Conservation (phyloP, 2,888 invertebrate species). For the Drosophila peninsularis region DNA sequence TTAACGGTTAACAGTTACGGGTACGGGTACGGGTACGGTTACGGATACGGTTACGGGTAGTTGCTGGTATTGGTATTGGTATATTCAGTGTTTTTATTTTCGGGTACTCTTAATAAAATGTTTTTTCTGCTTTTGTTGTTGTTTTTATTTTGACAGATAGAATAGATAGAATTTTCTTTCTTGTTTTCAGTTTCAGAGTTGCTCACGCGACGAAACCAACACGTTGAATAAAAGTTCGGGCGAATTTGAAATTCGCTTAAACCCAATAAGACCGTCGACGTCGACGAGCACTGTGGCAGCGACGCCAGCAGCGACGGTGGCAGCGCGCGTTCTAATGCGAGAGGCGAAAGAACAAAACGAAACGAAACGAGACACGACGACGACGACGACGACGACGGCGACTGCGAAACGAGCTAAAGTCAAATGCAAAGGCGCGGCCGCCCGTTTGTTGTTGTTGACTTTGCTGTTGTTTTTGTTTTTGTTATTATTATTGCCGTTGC, state of each 20-base stretch:
- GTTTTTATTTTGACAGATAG: constrained; percentile 19
- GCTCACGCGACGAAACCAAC: constrained; percentile 78
- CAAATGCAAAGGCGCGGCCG: constrained; percentile 65
- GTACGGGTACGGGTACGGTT: constrained; percentile 11
- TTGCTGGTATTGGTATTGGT: constrained; percentile 29
- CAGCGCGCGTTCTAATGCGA: constrained; percentile 54
- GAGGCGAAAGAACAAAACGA: constrained; percentile 52
- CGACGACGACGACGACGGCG: constrained; percentile 18
- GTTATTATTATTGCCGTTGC: constrained; percentile 24
- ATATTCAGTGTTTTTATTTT: constrained; percentile 26
- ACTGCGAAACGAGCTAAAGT: constrained; percentile 26
- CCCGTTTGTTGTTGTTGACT: constrained; percentile 34
- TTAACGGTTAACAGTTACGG: constrained; percentile 12
- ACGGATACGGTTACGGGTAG: constrained; percentile 18
- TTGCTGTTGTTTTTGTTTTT: constrained; percentile 29
- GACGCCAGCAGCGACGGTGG: constrained; percentile 20
- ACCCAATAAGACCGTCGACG: constrained; percentile 72
- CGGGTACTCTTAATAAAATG: constrained; percentile 40
- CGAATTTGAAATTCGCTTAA: constrained; percentile 78
- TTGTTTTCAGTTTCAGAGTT: constrained; percentile 71
- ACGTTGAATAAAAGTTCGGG: constrained; percentile 79
- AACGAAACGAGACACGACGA: constrained; percentile 37
- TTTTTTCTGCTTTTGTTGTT: constrained; percentile 22
- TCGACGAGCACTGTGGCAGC: constrained; percentile 32
- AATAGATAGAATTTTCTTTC: constrained; percentile 16